A percentile compares a stretch with the other conserved stretches of the same genome.
phyloP scores from a whole-genome alignment of 1,140 invertebrate genomes.

The Scaptomyza pallida region DNA sequence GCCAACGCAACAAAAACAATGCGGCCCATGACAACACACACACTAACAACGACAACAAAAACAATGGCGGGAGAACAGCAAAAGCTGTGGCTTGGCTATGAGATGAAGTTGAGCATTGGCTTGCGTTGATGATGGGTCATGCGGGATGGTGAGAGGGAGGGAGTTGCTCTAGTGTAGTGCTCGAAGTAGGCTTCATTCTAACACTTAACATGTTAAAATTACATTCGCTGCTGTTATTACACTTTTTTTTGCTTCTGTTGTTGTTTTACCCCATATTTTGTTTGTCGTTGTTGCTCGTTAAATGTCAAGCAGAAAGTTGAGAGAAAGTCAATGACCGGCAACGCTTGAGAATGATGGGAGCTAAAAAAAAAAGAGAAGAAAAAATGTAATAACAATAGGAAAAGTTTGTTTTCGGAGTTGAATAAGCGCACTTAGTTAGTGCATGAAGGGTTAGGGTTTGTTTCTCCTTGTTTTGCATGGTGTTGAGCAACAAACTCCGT shows the following conservation, averaged over 20 bases:
- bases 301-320: slow-evolving; percentile 75
- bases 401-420: slow-evolving; percentile 77
- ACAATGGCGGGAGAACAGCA: slow-evolving; percentile 22
- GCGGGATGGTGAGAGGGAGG: neutral
- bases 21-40: slow-evolving; percentile 8
- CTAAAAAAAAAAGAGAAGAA: no score
- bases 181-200: slow-evolving; percentile 78
- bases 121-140: neutral
- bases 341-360: slow-evolving; percentile 27
- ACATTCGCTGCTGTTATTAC: slow-evolving; percentile 54
- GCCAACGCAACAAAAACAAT: slow-evolving; percentile 40
- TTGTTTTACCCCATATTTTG: slow-evolving; percentile 6
- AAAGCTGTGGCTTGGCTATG: slow-evolving; percentile 13
- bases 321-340: slow-evolving; percentile 74
- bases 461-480: slow-evolving; percentile 6
- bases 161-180: slow-evolving; percentile 25
- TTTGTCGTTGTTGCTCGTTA: slow-evolving; percentile 55
- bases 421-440: slow-evolving; percentile 75
- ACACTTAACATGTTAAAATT: slow-evolving; percentile 78
- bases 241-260: slow-evolving; percentile 7
- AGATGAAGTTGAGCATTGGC: neutral
- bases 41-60: slow-evolving; percentile 13
- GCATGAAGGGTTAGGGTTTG: slow-evolving; percentile 43
- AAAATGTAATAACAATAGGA: slow-evolving; percentile 76
- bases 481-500: slow-evolving; percentile 40